Base-by-base conservation (phyloP, 2,888 invertebrate genomes). In the Serripes groenlandicus region DNA sequence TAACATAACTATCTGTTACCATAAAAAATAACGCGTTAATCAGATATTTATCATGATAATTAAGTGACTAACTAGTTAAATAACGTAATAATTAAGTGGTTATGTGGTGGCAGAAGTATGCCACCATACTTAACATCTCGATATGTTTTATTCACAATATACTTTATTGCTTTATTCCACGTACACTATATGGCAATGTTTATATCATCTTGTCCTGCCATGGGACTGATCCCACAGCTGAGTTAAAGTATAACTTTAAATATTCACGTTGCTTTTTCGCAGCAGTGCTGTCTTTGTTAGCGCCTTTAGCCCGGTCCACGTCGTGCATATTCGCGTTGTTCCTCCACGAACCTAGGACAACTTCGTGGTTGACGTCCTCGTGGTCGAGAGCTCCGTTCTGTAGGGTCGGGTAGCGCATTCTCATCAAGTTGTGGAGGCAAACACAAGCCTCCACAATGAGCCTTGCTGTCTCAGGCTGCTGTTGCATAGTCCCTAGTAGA, bases 391-490 rank as follows among this genome's bases (percentile, higher is more conserved):
- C 68, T n/a, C 37, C 64, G 42, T 77, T 83, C 23, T 85, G 76
- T 18, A 70, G 60, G 15, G 72, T 69, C 15, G 88, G 84, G 62
- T 49, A n/a, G n/a, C n/a, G n/a, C 49, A 69, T 68, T 26, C 83
- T 34, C 79, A 87, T 83, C 35, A 88, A 42, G 64, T 88, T 89
- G 77, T 85, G 85, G 11, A 89, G 81, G 60, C 76, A 78, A 9
- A 89, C 72, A 74, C 79, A 78, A n/a, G n/a, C n/a, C n/a, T 76
- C 71, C 26, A 86, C 81, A 32, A 83, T 78, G 34, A 64, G 68
- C 42, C 69, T n/a, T 21, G 66, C 71, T 11, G 56, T 69, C 23
- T 84, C 77, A 37, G 82, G 84, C n/a, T 35, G 5, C 42, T 81
- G 82, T 28, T 85, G 78, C 85, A 88, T 84, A 28, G 83, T 85